Conservation (phyloP, 2,797 vertebrate genomes). For the Gouania willdenowi region DNA sequence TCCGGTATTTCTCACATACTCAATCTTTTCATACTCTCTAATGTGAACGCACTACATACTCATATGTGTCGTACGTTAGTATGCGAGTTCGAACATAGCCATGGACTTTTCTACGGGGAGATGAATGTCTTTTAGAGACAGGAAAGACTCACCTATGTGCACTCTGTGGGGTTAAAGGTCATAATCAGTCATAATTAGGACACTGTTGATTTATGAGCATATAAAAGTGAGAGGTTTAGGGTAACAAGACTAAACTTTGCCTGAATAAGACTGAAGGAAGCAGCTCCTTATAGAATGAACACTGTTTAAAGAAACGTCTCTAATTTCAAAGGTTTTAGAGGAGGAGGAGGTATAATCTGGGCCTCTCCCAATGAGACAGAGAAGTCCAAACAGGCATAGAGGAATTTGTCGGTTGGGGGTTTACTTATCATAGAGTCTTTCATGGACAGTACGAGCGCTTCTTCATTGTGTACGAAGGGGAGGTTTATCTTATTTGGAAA, state of each 20-base stretch:
- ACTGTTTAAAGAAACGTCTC: no score
- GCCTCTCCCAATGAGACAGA: slow-evolving; percentile 25
- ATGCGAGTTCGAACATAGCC: no score
- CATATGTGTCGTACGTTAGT: no score
- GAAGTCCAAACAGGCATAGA: slow-evolving; percentile 30
- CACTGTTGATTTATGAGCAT: slow-evolving; percentile 30
- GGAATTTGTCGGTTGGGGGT: slow-evolving; percentile 54
- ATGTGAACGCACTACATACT: no score
- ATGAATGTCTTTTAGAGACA: slow-evolving; percentile 25
- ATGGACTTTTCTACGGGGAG: slow-evolving; percentile 39
- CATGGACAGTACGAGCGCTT: slow-evolving; percentile 74
- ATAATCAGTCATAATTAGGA: slow-evolving; percentile 60
- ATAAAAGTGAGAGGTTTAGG: slow-evolving; percentile 19
- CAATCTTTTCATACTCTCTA: no score
- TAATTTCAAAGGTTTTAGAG: no score
- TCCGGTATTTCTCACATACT: no score
- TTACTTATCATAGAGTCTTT: slow-evolving; percentile 76
- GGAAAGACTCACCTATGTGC: slow-evolving; percentile 38
- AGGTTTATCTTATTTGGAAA: slow-evolving; percentile 81
- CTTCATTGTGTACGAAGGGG: slow-evolving; percentile 68
- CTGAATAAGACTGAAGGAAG: not conserved
- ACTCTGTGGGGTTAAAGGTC: slow-evolving; percentile 38
- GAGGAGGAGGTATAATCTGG: no score
- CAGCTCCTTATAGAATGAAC: no score
- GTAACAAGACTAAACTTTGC: slow-evolving; percentile 8